phyloP scores from a whole-genome alignment of 2,888 invertebrate species.

The Gonocerus acuteangulatus region DNA sequence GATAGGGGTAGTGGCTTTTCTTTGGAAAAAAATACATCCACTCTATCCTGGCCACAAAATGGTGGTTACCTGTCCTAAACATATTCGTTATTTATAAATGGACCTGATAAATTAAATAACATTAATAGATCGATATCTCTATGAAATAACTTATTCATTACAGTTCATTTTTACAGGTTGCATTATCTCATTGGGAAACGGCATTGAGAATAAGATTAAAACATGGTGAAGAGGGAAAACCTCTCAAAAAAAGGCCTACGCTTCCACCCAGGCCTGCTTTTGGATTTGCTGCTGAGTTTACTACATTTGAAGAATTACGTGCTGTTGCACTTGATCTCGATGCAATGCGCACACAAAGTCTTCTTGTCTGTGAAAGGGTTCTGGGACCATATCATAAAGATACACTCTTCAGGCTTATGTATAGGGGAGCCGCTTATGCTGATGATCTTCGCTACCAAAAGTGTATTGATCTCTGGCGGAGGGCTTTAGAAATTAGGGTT shows the following conservation, averaged over 20 bases:
- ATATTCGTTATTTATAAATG: no score
- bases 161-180: constrained; percentile 47
- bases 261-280: constrained; percentile 56
- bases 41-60: no score
- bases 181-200: constrained; percentile 69
- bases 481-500: constrained; percentile 71
- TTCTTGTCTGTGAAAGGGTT: constrained; percentile 80
- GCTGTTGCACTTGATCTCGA: constrained; percentile 71
- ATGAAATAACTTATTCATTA: no score
- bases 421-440: constrained; percentile 48
- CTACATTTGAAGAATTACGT: constrained; percentile 58
- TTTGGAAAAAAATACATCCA: no score
- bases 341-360: constrained; percentile 75
- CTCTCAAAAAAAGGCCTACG: constrained; percentile 49
- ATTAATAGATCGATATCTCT: no score
- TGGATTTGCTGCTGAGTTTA: constrained; percentile 65
- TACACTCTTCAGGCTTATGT: constrained; percentile 58
- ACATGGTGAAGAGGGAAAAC: constrained; percentile 37
- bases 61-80: no score
- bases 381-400: constrained; percentile 81
- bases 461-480: constrained; percentile 80
- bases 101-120: no score
- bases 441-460: constrained; percentile 59
- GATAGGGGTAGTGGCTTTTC: no score
- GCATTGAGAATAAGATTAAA: constrained; percentile 59